These are phyloP conservation scores for Dryomyza anilis DNA, from an alignment of 2,888 invertebrate species.

Conservation along the genomic window DNA sequence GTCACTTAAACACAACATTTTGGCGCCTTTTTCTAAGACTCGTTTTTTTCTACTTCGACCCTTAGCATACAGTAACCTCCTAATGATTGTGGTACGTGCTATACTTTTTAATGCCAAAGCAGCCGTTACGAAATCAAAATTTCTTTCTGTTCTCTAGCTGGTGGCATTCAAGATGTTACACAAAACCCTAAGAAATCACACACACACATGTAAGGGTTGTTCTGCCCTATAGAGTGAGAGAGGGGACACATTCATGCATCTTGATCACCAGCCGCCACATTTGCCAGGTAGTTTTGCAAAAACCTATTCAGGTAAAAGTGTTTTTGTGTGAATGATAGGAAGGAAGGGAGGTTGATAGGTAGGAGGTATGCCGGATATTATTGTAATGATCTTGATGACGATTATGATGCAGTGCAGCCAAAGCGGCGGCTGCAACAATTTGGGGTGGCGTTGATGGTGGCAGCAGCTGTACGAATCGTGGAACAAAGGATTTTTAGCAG, in stretches of 20 bases:
- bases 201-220: background rate
- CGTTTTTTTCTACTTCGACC: background rate
- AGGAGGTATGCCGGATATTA: background rate
- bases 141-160: no score
- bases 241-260: background rate
- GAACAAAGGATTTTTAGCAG: background rate
- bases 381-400: no score
- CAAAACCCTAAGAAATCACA: no score
- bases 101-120: no score
- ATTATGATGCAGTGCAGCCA: slow-evolving; percentile 13
- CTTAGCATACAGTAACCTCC: background rate
- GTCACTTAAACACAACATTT: no score
- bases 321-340: slow-evolving; percentile 37
- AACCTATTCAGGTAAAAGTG: slow-evolving; percentile 45
- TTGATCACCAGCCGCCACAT: slow-evolving; percentile 11
- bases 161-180: background rate
- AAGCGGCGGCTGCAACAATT: slow-evolving; percentile 20
- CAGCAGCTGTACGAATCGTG: background rate
- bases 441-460: slow-evolving; percentile 17
- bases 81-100: background rate
- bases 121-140: background rate
- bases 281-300: slow-evolving; percentile 53
- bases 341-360: background rate
- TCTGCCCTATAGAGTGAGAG: background rate
- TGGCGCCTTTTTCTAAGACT: slow-evolving; percentile 23